Evolutionary conservation across 1,140 invertebrate genomes (phyloP), one percentile per base, ranked within the genome.

Genomic region (Drosophila jambulina): DNA sequence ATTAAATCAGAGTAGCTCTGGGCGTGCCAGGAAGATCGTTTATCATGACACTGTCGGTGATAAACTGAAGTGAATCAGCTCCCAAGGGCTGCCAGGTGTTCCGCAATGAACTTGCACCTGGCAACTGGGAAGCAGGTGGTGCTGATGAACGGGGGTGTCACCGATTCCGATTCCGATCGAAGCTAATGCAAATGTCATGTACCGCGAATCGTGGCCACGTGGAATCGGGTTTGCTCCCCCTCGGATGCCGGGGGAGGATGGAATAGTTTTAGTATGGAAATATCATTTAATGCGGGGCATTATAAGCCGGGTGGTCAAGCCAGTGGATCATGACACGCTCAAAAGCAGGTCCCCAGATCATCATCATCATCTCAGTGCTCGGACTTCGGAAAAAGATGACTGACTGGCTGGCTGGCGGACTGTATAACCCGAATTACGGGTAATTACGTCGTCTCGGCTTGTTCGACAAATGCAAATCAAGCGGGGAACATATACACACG

Each of bases 391-490:
- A 32, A 51, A 32, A 51, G 49, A 51, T 51, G 49, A 51, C 49
- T 21, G 49, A 64, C 51, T 58, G 51, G 1, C 32, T 23, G 34
- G 21, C 58, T 21, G 19, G 15, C 15, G 48, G 42, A 62, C 49
- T 57, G 63, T 77, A 80, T 77, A 87, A 80, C 83, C 80, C 83
- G 84, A 87, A 87, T 87, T 88, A 80, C 76, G 60, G 84, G 80
- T 77, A 83, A 88, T 88, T 87, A 88, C 80, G 48, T 63, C 46
- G 69, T 56, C 80, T 59, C 70, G 25, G 46, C 61, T 72, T 81
- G 49, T 78, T 64, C 63, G 36, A 63, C 65, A 79, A 79, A 87
- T 76, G 56, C 84, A 87, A 87, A 87, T 86, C 75, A 62, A 80
- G 75, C 65, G 38, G 59, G 15, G 19, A 38, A 25, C n/a, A n/a